phyloP scores from a whole-genome alignment of 2,888 invertebrate species.

The Reticulitermes lucifugus region DNA sequence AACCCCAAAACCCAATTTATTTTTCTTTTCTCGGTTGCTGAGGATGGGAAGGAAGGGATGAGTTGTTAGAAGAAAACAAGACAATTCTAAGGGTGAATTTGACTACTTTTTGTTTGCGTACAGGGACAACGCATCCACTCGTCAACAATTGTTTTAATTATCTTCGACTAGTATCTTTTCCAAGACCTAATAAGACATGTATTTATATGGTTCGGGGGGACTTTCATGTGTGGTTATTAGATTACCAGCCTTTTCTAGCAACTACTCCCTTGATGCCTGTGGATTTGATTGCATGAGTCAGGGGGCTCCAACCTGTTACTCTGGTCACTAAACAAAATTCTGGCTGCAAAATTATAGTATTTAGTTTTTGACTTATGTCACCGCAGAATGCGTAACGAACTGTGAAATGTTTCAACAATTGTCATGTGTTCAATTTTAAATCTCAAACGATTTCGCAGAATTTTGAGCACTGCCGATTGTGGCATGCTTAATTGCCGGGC shows the following conservation, averaged over 20 bases:
- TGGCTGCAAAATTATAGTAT: too few species aligned
- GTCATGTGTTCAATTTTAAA: too few species aligned
- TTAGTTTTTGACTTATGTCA: too few species aligned
- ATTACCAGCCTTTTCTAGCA: not conserved
- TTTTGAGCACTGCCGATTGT: too few species aligned
- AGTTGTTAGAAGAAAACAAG: not conserved
- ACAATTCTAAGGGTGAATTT: slow-evolving; percentile 12
- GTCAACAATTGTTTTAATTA: slow-evolving; percentile 46
- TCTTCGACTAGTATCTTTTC: slow-evolving; percentile 33
- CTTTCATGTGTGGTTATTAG: not conserved
- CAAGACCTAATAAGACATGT: slow-evolving; percentile 54
- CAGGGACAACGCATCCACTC: slow-evolving; percentile 28
- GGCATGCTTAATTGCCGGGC: too few species aligned
- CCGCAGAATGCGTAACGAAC: too few species aligned
- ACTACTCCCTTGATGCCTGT: slow-evolving; percentile 7
- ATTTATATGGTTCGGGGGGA: not conserved
- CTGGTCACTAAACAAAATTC: not conserved
- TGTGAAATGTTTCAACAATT: too few species aligned
- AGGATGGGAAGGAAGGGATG: slow-evolving; percentile 14
- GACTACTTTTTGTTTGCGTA: not conserved
- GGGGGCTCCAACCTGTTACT: not conserved
- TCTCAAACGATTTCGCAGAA: too few species aligned
- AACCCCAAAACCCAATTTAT: slow-evolving; percentile 55
- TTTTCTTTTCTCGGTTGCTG: slow-evolving; percentile 53
- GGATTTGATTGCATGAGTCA: slow-evolving; percentile 13